phyloP scores from a whole-genome alignment of 1,140 invertebrate genomes.

The Telenomus remus region DNA sequence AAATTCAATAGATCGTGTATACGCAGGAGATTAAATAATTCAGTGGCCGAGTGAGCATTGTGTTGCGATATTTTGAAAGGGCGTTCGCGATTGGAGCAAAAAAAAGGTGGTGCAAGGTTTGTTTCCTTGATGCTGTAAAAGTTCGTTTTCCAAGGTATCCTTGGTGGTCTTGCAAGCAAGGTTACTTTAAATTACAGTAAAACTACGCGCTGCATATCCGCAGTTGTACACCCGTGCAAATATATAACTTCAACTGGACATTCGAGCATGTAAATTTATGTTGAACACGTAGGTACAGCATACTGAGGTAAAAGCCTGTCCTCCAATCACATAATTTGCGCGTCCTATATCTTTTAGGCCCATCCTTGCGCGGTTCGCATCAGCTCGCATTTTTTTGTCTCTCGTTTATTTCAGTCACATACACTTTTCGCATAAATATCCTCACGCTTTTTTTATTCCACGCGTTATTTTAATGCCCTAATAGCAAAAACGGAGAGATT shows the following conservation, averaged over 20 bases:
- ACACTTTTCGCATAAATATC: constrained; percentile 28
- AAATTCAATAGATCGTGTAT: too few relatives aligned
- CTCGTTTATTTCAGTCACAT: constrained; percentile 38
- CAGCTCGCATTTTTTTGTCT: constrained; percentile 28
- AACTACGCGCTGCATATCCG: constrained; percentile 51
- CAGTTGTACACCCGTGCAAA: constrained; percentile 50
- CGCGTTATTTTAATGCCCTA: constrained; percentile 7
- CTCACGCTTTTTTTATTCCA: constrained; percentile 27
- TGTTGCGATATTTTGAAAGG: constrained; percentile 15
- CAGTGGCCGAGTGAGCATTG: background rate
- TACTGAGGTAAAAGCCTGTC: constrained; percentile 55
- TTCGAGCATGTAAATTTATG: constrained; percentile 62
- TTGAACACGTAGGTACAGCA: constrained; percentile 55
- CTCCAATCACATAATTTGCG: constrained; percentile 61
- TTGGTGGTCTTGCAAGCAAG: constrained; percentile 58
- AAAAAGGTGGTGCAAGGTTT: constrained; percentile 32
- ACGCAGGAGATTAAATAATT: background rate
- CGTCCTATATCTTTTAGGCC: constrained; percentile 34
- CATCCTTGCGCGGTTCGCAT: constrained; percentile 15
- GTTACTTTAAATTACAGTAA: constrained; percentile 60
- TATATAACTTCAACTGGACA: constrained; percentile 58
- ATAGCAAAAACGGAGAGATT: constrained; percentile 37
- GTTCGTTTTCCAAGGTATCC: constrained; percentile 49
- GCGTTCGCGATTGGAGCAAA: constrained; percentile 4
- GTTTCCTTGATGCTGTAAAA: constrained; percentile 42